Evolutionary conservation across 2,797 vertebrate species (phyloP).

Genomic region (Molothrus ater): DNA sequence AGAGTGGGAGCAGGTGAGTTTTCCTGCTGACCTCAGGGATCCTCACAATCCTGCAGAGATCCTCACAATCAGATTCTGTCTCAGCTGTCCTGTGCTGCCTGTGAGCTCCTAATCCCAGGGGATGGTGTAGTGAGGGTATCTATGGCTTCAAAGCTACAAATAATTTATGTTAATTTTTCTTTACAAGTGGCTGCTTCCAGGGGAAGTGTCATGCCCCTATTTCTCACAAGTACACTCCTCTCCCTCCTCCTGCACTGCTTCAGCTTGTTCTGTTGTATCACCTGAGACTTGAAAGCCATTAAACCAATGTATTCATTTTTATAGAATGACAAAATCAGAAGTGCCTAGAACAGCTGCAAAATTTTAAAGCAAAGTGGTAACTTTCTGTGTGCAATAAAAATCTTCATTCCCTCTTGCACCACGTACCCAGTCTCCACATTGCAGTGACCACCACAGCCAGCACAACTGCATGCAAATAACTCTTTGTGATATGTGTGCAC

Average conservation of each 20-base stretch:
- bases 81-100: not conserved
- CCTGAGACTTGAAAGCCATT: not conserved
- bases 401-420: not conserved
- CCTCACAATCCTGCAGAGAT: not conserved
- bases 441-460: not conserved
- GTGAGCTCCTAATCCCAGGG: not conserved
- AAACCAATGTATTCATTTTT: not conserved
- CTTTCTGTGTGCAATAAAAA: not conserved
- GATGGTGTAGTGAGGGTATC: not conserved
- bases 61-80: not conserved
- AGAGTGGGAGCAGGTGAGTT: not conserved
- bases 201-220: not conserved
- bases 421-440: fast-evolving
- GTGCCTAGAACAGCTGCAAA: not conserved
- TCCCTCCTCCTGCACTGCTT: not conserved
- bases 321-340: not conserved
- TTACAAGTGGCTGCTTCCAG: not conserved
- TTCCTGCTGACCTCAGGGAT: not conserved
- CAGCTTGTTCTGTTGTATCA: not conserved
- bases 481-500: not conserved
- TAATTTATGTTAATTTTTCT: slow-evolving; percentile 45
- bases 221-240: not conserved
- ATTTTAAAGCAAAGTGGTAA: not conserved
- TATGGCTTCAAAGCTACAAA: slow-evolving; percentile 7
- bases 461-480: not conserved